Evolutionary conservation across 2,797 vertebrate genomes (phyloP).

Genomic region (Pitangus sulphuratus): DNA sequence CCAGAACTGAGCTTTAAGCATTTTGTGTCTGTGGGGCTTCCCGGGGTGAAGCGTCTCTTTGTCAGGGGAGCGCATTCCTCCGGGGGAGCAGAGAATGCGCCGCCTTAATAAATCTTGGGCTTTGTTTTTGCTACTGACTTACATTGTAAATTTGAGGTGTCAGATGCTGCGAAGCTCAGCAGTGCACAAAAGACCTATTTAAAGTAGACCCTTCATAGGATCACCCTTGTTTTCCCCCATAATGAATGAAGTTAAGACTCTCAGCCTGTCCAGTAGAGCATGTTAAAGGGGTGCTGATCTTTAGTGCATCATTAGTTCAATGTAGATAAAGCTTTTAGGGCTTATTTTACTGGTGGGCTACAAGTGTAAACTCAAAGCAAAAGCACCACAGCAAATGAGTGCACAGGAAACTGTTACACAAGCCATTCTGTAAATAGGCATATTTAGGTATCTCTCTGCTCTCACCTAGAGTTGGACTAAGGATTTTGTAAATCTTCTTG

Average conservation of each 20-base stretch:
- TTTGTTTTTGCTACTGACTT: constrained; percentile 45
- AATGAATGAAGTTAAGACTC: constrained; percentile 34
- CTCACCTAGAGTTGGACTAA: not conserved
- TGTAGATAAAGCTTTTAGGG: constrained; percentile 21
- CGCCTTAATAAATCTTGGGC: constrained; percentile 36
- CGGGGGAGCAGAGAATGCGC: not conserved
- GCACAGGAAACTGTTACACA: not conserved
- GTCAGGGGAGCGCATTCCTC: constrained; percentile 5
- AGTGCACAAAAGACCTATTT: constrained; percentile 42
- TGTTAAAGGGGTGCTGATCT: constrained; percentile 16
- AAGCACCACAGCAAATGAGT: not conserved
- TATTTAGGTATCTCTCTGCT: not conserved
- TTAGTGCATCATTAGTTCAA: constrained; percentile 6
- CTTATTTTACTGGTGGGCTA: constrained; percentile 26
- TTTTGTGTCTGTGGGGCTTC: constrained; percentile 13
- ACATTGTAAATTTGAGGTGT: constrained; percentile 60
- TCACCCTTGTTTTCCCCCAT: not conserved
- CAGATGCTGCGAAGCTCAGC: constrained; percentile 41
- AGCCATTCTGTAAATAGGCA: not conserved
- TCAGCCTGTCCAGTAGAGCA: constrained; percentile 13
- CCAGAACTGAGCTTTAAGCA: constrained; percentile 14
- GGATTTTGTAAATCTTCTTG: not conserved
- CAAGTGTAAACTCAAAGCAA: not conserved
- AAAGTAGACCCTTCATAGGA: not conserved
- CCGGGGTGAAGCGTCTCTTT: constrained; percentile 23